Conservation (phyloP, 2,797 vertebrate species). For the Percopsis omiscomaycus region DNA sequence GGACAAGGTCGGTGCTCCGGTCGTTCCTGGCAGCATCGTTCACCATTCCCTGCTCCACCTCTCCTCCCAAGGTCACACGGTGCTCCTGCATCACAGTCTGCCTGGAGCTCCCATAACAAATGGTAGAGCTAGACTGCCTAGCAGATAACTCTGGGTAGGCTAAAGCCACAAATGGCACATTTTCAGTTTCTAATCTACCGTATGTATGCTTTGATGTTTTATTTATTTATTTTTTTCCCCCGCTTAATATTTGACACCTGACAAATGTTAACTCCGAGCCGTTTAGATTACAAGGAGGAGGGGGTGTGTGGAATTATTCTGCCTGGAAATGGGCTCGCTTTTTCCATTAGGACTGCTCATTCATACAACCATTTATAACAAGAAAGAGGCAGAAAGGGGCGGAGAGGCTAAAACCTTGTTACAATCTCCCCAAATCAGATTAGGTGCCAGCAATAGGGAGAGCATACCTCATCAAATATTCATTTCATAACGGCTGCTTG, state of each 20-base stretch:
- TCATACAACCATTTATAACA: slow-evolving; percentile 77
- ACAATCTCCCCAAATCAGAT: slow-evolving; percentile 81
- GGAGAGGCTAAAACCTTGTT: slow-evolving; percentile 80
- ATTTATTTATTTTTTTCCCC: slow-evolving; percentile 18
- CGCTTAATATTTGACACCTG: slow-evolving; percentile 71
- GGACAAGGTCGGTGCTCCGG: slow-evolving; percentile 68
- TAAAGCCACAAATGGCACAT: slow-evolving; percentile 48
- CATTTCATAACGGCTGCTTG: slow-evolving; percentile 77
- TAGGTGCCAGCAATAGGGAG: slow-evolving; percentile 75
- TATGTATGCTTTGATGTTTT: slow-evolving; percentile 34
- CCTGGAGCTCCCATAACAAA: slow-evolving; percentile 63
- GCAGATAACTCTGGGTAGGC: slow-evolving; percentile 52
- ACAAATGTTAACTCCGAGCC: slow-evolving; percentile 79
- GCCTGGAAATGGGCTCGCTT: slow-evolving; percentile 75
- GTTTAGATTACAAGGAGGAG: slow-evolving; percentile 75
- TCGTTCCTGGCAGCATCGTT: slow-evolving; percentile 67
- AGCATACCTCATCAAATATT: slow-evolving; percentile 84
- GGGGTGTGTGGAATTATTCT: slow-evolving; percentile 70
- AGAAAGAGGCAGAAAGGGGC: slow-evolving; percentile 33
- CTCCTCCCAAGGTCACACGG: slow-evolving; percentile 68
- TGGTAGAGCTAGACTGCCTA: slow-evolving; percentile 46
- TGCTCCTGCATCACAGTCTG: slow-evolving; percentile 63
- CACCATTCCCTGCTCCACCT: slow-evolving; percentile 73
- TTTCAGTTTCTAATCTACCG: slow-evolving; percentile 66
- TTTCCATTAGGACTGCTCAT: slow-evolving; percentile 79